Percentiles rank a stretch among this genome's conserved stretches.
Conservation (phyloP, 2,797 vertebrate genomes). For the Rhyacichthys aspro region DNA sequence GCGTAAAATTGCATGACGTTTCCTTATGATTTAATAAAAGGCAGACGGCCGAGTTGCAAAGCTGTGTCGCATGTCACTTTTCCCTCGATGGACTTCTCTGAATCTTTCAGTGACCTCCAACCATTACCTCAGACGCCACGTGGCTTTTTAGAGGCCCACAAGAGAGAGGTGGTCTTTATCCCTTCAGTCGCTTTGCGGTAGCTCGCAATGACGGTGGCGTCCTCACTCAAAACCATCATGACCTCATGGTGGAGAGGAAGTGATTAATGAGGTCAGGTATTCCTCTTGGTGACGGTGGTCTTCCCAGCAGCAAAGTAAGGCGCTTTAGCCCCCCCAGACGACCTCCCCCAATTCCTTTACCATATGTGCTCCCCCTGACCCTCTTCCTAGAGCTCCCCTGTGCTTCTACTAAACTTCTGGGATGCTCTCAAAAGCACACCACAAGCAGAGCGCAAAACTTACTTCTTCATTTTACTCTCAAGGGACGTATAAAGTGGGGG, state of each 20-base stretch:
- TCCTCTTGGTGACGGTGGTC: constrained; percentile 67
- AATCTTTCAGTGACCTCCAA: constrained; percentile 62
- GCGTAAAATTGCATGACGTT: constrained; percentile 68
- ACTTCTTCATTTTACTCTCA: constrained; percentile 55
- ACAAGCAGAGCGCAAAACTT: constrained; percentile 34
- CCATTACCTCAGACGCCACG: constrained; percentile 72
- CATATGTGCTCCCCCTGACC: constrained; percentile 80
- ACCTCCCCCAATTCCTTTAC: constrained; percentile 71
- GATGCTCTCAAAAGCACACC: constrained; percentile 47
- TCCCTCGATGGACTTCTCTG: constrained; percentile 33
- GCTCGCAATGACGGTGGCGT: constrained; percentile 43
- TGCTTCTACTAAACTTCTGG: constrained; percentile 45
- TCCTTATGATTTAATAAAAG: constrained; percentile 69
- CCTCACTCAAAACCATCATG: constrained; percentile 56
- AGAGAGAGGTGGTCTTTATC: constrained; percentile 52
- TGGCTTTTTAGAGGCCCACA: constrained; percentile 50
- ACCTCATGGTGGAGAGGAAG: constrained; percentile 76
- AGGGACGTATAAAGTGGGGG: constrained; percentile 25
- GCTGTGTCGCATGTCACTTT: constrained; percentile 61
- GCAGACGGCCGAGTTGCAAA: constrained; percentile 52
- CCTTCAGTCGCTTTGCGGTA: constrained; percentile 56
- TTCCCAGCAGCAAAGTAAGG: constrained; percentile 68
- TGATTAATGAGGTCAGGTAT: constrained; percentile 83
- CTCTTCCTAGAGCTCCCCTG: constrained; percentile 28
- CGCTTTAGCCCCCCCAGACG: constrained; percentile 53